Evolutionary conservation across 2,797 vertebrate species (phyloP).

Genomic region (Streptopelia turtur): DNA sequence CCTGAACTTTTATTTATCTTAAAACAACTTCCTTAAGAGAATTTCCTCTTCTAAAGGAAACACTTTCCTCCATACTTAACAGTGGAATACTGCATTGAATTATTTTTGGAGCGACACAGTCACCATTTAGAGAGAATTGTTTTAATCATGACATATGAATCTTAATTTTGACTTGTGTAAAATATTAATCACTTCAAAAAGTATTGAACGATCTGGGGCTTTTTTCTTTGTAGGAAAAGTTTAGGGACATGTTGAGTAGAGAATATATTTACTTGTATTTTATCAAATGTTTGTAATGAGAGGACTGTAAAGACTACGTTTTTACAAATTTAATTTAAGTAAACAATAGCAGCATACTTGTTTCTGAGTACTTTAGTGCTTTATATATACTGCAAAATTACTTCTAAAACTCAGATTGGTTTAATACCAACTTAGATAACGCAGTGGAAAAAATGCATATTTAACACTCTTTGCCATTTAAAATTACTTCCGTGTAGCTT

Average conservation of each 20-base stretch:
- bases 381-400: background rate
- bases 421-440: background rate
- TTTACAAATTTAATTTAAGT: background rate
- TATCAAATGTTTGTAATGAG: background rate
- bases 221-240: background rate
- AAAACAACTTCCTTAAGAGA: constrained; percentile 79
- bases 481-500: background rate
- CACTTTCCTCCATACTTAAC: constrained; percentile 75
- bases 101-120: constrained; percentile 17
- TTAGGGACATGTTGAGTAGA: background rate
- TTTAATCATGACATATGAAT: background rate
- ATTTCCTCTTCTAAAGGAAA: constrained; percentile 79
- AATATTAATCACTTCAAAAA: background rate
- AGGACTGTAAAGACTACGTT: background rate
- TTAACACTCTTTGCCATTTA: background rate
- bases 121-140: background rate
- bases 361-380: background rate
- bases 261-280: background rate
- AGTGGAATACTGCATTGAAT: constrained; percentile 51
- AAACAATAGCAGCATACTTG: background rate
- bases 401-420: rapidly evolving
- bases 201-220: background rate
- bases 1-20: constrained; percentile 79
- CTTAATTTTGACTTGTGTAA: background rate
- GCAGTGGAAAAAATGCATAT: background rate